phyloP scores from a whole-genome alignment of 2,797 vertebrate genomes.

The Gallinago solitaria region DNA sequence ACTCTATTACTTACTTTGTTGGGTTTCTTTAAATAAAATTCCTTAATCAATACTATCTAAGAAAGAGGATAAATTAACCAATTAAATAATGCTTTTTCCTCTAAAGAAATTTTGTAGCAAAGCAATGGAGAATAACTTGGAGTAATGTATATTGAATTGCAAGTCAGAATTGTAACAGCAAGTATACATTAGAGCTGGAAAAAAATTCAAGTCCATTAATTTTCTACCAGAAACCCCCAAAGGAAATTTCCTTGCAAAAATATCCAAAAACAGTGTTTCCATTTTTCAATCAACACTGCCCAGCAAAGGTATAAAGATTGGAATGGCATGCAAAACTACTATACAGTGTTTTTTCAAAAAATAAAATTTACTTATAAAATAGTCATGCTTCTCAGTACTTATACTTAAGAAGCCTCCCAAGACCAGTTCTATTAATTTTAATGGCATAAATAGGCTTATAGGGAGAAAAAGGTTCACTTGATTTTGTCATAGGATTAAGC shows the following conservation, averaged over 20 bases:
- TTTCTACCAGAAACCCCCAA: not conserved
- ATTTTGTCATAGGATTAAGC: not conserved
- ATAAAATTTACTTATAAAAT: not conserved
- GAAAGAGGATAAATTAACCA: constrained; percentile 57
- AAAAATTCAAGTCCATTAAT: not conserved
- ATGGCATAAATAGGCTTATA: not conserved
- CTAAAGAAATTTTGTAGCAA: not conserved
- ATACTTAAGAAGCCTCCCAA: not conserved
- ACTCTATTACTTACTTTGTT: constrained; percentile 15
- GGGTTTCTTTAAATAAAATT: constrained; percentile 2
- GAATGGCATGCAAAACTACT: not conserved
- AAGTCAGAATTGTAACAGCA: not conserved
- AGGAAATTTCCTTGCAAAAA: not conserved
- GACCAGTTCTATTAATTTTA: not conserved
- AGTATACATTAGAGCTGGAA: not conserved
- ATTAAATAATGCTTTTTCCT: constrained; percentile 43
- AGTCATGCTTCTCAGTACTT: not conserved
- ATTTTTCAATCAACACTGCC: not conserved
- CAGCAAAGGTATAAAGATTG: not conserved
- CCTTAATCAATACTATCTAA: constrained; percentile 63
- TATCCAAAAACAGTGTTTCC: not conserved
- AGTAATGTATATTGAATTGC: not conserved
- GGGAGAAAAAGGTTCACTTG: not conserved
- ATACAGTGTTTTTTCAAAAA: not conserved
- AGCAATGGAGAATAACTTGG: not conserved